phyloP scores from a whole-genome alignment of 2,888 invertebrate species.

The Pecten maximus region DNA sequence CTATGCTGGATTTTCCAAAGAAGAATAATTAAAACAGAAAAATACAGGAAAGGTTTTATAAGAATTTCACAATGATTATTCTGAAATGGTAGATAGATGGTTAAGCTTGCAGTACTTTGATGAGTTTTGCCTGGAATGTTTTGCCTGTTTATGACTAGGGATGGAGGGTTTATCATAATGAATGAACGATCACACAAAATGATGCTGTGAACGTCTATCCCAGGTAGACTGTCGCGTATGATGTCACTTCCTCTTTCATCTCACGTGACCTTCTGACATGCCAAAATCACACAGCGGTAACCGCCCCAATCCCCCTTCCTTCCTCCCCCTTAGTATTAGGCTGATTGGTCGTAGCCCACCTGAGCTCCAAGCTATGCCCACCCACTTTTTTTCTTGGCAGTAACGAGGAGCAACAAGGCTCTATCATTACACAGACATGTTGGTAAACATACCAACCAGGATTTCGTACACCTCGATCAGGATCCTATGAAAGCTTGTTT shows the following conservation, averaged over 20 bases:
- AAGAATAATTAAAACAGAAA: not conserved
- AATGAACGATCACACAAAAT: not conserved
- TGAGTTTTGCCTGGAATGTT: not conserved
- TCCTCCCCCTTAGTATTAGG: not conserved
- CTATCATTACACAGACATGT: not conserved
- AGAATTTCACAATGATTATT: not conserved
- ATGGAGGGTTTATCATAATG: not conserved
- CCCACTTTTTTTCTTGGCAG: not conserved
- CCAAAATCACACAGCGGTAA: not conserved
- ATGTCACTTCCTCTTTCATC: not conserved
- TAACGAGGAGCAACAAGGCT: not conserved
- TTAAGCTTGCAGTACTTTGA: not conserved
- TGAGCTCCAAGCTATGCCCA: not conserved
- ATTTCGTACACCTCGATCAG: not conserved
- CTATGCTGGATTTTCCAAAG: not conserved
- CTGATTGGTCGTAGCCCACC: not conserved
- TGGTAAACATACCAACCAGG: not conserved
- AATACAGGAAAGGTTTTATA: not conserved
- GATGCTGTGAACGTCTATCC: not conserved
- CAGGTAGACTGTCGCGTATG: not conserved
- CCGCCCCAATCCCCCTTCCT: not conserved
- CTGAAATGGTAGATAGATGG: not conserved
- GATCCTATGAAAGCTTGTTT: not conserved
- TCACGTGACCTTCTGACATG: not conserved
- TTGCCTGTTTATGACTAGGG: not conserved